Evolutionary conservation across 2,888 invertebrate genomes (phyloP), one percentile per base, ranked within the genome.

Genomic region (Andrena flavipes): DNA sequence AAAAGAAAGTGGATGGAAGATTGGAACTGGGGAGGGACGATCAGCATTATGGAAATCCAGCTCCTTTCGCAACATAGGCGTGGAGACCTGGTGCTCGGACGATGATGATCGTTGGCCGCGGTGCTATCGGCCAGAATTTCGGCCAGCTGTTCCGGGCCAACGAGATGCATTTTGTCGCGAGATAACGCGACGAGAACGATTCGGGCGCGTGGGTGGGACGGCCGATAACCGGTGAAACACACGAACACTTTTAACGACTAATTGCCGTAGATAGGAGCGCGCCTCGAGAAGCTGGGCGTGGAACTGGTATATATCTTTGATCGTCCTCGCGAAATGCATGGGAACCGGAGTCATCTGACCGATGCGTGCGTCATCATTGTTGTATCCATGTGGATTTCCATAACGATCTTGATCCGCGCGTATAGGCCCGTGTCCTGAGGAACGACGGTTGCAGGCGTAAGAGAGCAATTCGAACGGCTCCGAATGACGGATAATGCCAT

Each of bases 101-200:
- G 48, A 75, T 70, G 77, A 75, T 60, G 73, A 84, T 82, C 76
- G 63, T 54, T 30, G 59, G 42, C 51, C 23, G 56, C 82, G 60
- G 62, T 70, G 56, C 62, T 48, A 67, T 59, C 68, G 60, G 48
- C 48, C 74, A 64, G 72, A 87, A 87, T 90, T 90, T 89, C 82
- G 86, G 86, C 82, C 90, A 89, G 89, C 88, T 88, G 89, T 88
- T 88, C 84, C 83, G 86, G 84, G 76, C 90, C 87, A 90, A 90
- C 84, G 92, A 90, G 91, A 92, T 91, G 91, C 92, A 92, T 92
- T 92, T 92, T 92, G 92, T 92, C 90, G 88, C 86, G 82, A 88
- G 91, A 92, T 92, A 92, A 92, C 85, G 86, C 79, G 81, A 72
- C 77, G 74, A 54, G 79, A 67, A 80, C 70, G 83, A 86, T 84